Base-by-base conservation (phyloP, 2,797 vertebrate species). In the Carapus acus region DNA sequence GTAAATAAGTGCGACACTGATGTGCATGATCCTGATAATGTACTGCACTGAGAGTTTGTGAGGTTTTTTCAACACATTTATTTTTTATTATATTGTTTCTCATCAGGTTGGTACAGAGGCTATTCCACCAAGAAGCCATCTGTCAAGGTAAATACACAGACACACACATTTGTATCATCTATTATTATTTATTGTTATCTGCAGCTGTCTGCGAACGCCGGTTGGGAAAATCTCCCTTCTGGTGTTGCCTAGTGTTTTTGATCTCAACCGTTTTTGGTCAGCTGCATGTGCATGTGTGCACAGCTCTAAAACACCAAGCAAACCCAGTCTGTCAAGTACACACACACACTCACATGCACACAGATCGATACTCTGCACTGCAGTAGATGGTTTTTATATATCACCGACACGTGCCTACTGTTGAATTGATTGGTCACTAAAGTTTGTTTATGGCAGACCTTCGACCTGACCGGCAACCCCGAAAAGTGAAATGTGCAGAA, bases 81-180 rank as follows among this genome's bases (percentile, higher is more conserved):
- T 53, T 9, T 7, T 17, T 56, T 72, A 45, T 57, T 17, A 12
- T 70, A 16, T 69, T 81, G 2, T 85, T 87, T 67, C n/a, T n/a
- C n/a, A n/a, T n/a, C 73, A 98, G 96, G 94, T 64, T 98, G 96
- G 96, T 98, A 96, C 86, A 87, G 94, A 89, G 94, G 96, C 60
- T 90, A 95, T 82, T 94, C 94, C 61, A 91, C 89, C 76, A 96
- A 90, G 87, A 97, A 94, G 77, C 94, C 94, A 44, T 92, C 89
- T 50, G 75, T 93, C 57, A 97, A 97, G 93, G 96, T 98, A 91
- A 89, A 74, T 12, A 27, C 24, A 27, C 24, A 27, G 5, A 27
- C 24, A 27, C 24, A 27, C 24, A 27, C 24, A 27, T 9, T 5
- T 9, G 24, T 9, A 4, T 9, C 4, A 9, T 27, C 24, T 27